Conservation (phyloP, 2,797 vertebrate species). For the Cygnus olor region DNA sequence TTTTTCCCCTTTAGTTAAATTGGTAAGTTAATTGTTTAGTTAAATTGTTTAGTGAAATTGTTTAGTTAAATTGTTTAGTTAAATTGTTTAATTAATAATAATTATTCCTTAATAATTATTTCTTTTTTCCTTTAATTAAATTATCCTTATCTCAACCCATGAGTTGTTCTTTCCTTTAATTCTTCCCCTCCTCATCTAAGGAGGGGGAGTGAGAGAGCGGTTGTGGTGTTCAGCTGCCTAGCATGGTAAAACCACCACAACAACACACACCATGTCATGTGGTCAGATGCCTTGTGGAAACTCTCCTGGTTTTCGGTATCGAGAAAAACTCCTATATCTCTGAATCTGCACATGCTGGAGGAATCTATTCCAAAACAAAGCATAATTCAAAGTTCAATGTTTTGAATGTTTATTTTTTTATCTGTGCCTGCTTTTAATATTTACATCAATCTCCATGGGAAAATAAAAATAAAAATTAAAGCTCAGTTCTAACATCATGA, state of each 20-base stretch:
- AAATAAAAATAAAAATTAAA: not conserved
- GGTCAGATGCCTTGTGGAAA: not conserved
- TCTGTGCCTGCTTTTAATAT: not conserved
- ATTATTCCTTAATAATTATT: no score
- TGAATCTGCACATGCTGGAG: not conserved
- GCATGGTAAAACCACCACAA: not conserved
- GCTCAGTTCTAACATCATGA: not conserved
- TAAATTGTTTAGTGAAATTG: no score
- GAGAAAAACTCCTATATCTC: not conserved
- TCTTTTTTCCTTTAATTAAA: no score
- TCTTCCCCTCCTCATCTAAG: no score
- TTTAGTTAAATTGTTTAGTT: no score
- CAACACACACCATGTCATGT: fast-evolving
- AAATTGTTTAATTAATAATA: no score
- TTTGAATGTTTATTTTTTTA: constrained; percentile 13
- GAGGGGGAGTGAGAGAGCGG: no score
- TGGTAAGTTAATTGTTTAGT: no score
- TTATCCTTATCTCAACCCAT: no score
- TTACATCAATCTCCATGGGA: not conserved
- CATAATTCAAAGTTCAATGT: not conserved
- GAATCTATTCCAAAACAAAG: not conserved
- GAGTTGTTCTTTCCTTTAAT: no score
- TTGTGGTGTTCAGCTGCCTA: no score
- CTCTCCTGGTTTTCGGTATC: not conserved
- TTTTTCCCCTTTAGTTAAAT: no score